Evolutionary conservation across 1,140 invertebrate genomes (phyloP).

Genomic region (Drosophila aff.): DNA sequence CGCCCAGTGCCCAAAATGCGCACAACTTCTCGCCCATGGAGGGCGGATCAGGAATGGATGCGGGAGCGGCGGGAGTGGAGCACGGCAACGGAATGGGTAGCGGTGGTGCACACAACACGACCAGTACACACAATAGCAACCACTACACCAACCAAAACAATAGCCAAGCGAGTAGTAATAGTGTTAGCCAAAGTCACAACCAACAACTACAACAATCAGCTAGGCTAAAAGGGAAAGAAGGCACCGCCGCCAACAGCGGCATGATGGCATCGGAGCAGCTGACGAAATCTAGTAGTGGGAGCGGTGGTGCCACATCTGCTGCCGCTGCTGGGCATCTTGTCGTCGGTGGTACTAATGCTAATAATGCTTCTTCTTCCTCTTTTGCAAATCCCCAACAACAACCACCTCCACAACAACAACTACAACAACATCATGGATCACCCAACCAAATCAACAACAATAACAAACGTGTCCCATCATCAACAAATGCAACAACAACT

Average conservation of each 20-base stretch:
- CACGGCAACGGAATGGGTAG: slow-evolving; percentile 48
- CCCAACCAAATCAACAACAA: slow-evolving; percentile 69
- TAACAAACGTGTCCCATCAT: slow-evolving; percentile 71
- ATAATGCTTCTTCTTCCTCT: slow-evolving; percentile 85
- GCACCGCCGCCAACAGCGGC: slow-evolving; percentile 68
- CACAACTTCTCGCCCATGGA: slow-evolving; percentile 83
- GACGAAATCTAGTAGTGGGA: slow-evolving; percentile 85
- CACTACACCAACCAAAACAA: slow-evolving; percentile 47
- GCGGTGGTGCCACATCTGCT: slow-evolving; percentile 76
- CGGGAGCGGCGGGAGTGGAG: slow-evolving; percentile 29
- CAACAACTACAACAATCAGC: slow-evolving; percentile 67
- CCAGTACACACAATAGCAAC: slow-evolving; percentile 60
- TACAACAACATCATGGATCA: slow-evolving; percentile 80
- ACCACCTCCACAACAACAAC: slow-evolving; percentile 60
- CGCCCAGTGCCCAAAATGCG: slow-evolving; percentile 81
- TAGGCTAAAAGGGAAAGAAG: slow-evolving; percentile 85
- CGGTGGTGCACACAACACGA: slow-evolving; percentile 59
- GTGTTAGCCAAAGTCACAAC: slow-evolving; percentile 51
- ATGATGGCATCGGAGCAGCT: slow-evolving; percentile 76
- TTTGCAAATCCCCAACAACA: slow-evolving; percentile 85
- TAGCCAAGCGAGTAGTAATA: slow-evolving; percentile 72
- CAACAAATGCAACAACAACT: slow-evolving; percentile 50
- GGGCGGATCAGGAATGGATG: slow-evolving; percentile 24
- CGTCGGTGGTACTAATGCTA: slow-evolving; percentile 85
- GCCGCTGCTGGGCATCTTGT: slow-evolving; percentile 82